Conservation (phyloP, 2,888 invertebrate species). For the Temnothorax rugatulus region DNA sequence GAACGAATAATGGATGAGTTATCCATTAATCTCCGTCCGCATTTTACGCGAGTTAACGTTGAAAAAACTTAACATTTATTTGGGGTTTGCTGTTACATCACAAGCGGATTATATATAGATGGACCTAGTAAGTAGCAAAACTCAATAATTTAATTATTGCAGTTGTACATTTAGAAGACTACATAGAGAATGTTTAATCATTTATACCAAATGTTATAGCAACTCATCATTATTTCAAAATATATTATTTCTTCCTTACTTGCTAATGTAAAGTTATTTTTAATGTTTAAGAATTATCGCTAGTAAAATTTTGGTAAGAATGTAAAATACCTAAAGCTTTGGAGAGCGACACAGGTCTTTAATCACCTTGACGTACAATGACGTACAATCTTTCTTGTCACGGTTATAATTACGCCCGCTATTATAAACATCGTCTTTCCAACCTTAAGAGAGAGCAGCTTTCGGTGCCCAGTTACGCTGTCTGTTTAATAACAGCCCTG, state of each 20-base stretch:
- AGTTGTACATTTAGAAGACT: not conserved
- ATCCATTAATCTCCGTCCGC: constrained; percentile 9
- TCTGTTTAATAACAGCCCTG: constrained; percentile 62
- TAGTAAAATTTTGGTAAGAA: not conserved
- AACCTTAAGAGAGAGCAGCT: constrained; percentile 24
- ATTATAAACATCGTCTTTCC: constrained; percentile 48
- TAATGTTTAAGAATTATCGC: not conserved
- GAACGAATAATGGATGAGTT: constrained; percentile 26
- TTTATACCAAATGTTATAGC: not conserved
- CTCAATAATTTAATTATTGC: not conserved
- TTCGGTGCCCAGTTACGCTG: constrained; percentile 32
- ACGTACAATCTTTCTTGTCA: constrained; percentile 9
- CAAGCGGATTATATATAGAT: not conserved
- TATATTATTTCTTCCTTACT: not conserved
- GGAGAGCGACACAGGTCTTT: constrained; percentile 3
- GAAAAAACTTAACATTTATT: constrained; percentile 29
- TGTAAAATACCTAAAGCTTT: constrained; percentile 4
- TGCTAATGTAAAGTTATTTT: constrained; percentile 6
- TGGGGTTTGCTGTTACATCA: not conserved
- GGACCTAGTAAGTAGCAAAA: not conserved
- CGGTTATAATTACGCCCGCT: constrained; percentile 36
- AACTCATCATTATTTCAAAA: not conserved
- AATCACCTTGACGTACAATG: constrained; percentile 5
- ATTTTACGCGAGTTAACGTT: constrained; percentile 13
- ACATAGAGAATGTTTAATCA: too few species aligned